Evolutionary conservation across 2,797 vertebrate genomes (phyloP).

Genomic region (Coracias cyanogaster): DNA sequence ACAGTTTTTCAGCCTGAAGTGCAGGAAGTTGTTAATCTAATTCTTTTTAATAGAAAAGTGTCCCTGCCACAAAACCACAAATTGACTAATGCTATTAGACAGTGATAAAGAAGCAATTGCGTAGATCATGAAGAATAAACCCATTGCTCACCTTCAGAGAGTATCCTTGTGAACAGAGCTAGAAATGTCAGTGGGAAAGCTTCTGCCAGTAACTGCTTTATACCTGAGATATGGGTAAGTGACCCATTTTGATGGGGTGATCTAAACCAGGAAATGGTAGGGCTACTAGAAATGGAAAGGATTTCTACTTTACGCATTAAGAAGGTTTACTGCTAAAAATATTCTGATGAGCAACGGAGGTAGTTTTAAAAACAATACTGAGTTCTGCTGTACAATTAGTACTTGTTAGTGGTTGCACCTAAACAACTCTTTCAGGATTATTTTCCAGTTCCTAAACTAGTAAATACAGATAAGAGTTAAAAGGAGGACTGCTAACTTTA

Average conservation of each 20-base stretch:
- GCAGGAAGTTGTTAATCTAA: background rate
- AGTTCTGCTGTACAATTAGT: background rate
- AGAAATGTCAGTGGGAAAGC: background rate
- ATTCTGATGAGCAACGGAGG: background rate
- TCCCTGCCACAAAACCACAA: conserved; percentile 1
- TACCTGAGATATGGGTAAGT: background rate
- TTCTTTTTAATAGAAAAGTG: conserved; percentile 21
- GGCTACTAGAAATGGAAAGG: background rate
- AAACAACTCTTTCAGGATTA: background rate
- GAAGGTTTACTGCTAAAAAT: background rate
- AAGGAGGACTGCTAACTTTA: background rate
- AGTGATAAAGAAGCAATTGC: background rate
- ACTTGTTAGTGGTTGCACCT: background rate
- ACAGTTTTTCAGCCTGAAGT: background rate
- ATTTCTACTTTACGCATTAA: background rate
- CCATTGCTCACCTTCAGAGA: background rate
- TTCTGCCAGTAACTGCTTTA: background rate
- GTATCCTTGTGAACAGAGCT: background rate
- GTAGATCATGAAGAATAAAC: background rate
- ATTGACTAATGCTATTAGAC: background rate
- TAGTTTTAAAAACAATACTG: background rate
- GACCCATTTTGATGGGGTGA: background rate
- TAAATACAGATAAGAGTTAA: background rate
- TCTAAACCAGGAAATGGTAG: background rate
- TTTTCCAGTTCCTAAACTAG: background rate